A percentile compares a stretch with the other conserved stretches of the same genome.
These are phyloP conservation scores for Brachyistius frenatus DNA, from an alignment of 2,113 vertebrate genomes.

Conservation along the genomic window DNA sequence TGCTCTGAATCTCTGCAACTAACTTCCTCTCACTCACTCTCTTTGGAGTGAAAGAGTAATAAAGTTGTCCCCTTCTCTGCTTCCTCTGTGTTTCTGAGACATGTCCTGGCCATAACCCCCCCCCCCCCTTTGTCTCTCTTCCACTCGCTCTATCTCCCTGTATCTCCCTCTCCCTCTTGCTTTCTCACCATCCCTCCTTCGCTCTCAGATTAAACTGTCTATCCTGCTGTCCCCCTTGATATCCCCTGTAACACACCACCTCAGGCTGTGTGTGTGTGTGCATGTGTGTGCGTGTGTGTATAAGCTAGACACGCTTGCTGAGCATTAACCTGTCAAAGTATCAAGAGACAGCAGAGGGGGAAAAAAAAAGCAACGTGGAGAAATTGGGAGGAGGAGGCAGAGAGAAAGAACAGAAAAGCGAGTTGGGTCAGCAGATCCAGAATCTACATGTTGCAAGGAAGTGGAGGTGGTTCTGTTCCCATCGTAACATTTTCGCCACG, in stretches of 20 bases:
- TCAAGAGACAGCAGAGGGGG: slow-evolving; percentile 33
- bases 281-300: slow-evolving; percentile 12
- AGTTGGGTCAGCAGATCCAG: slow-evolving; percentile 36
- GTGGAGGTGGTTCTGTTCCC: slow-evolving; percentile 52
- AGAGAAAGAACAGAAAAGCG: background rate
- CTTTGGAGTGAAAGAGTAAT: slow-evolving; percentile 33
- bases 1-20: background rate
- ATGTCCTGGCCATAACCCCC: slow-evolving; percentile 68
- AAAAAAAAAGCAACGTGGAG: slow-evolving; percentile 21
- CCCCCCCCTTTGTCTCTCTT: slow-evolving; percentile 44
- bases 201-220: slow-evolving; percentile 78
- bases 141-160: slow-evolving; percentile 25
- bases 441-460: slow-evolving; percentile 44
- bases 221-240: slow-evolving; percentile 71
- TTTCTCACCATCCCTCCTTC: slow-evolving; percentile 47
- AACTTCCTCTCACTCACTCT: slow-evolving; percentile 16
- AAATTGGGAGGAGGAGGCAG: background rate
- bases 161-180: slow-evolving; percentile 37
- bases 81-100: slow-evolving; percentile 59
- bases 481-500: slow-evolving; percentile 45
- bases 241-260: slow-evolving; percentile 73
- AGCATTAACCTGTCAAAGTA: slow-evolving; percentile 80
- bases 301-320: slow-evolving; percentile 70
- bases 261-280: slow-evolving; percentile 43
- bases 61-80: slow-evolving; percentile 57